A percentile compares a stretch with the other conserved stretches of the same genome.
Evolutionary conservation across 2,888 invertebrate species (phyloP).

Genomic region (Chalcosyrphus nemorum): DNA sequence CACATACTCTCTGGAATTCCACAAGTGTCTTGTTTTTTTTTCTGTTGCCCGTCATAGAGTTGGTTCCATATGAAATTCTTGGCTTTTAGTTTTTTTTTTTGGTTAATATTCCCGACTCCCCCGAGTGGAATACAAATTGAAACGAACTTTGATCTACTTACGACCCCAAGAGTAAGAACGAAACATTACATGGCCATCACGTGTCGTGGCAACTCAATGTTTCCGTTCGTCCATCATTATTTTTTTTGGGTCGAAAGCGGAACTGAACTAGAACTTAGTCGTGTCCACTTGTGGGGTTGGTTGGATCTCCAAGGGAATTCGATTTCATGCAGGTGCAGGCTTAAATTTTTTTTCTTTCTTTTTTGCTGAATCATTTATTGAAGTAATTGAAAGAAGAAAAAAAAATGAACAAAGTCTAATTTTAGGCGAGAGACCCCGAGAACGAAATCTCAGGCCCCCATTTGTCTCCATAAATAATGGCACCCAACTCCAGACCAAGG

Average conservation of each 20-base stretch:
- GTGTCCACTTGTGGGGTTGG: neutral
- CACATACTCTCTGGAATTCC: constrained; percentile 57
- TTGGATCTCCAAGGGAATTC: constrained; percentile 57
- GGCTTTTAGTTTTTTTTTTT: constrained; percentile 23
- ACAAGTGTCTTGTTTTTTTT: constrained; percentile 71
- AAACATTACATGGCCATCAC: constrained; percentile 61
- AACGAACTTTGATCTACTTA: constrained; percentile 71
- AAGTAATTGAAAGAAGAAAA: constrained; percentile 61
- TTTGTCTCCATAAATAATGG: constrained; percentile 68
- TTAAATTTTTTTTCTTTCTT: constrained; percentile 39
- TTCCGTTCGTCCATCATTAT: constrained; percentile 45
- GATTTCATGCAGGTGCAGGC: constrained; percentile 71
- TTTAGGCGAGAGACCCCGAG: constrained; percentile 61
- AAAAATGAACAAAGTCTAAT: constrained; percentile 38
- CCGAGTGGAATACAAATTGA: constrained; percentile 67
- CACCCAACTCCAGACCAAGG: neutral
- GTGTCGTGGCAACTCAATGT: constrained; percentile 65
- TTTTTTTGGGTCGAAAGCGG: too few relatives aligned
- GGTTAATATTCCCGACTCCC: constrained; percentile 53
- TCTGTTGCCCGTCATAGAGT: constrained; percentile 38
- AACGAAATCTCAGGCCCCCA: constrained; percentile 55
- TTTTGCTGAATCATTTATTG: constrained; percentile 71
- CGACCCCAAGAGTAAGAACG: constrained; percentile 58
- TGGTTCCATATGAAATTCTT: constrained; percentile 22
- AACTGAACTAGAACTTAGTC: too few relatives aligned